Conservation (phyloP, 2,113 vertebrate genomes). For the Nettapus auritus region DNA sequence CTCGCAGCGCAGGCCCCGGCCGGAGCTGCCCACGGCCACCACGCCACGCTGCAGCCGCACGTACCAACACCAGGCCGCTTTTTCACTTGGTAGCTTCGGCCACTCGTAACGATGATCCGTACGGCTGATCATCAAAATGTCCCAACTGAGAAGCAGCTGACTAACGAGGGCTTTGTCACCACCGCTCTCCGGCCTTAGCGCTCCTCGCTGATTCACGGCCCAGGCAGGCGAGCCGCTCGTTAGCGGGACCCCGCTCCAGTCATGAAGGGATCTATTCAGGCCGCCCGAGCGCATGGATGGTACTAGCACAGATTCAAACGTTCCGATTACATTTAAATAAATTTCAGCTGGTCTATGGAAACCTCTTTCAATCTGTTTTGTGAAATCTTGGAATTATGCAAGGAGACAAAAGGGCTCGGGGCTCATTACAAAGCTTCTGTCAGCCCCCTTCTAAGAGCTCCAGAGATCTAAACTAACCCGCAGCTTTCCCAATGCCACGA, state of each 20-base stretch:
- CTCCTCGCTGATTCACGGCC: neutral
- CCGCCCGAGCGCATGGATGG: neutral
- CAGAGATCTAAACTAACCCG: slow-evolving; percentile 38
- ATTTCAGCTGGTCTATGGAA: slow-evolving; percentile 29
- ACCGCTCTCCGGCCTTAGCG: accelerated
- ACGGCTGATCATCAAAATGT: neutral
- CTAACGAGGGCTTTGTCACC: neutral
- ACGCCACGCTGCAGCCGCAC: neutral
- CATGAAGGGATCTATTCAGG: neutral
- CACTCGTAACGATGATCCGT: neutral
- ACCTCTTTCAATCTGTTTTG: slow-evolving; percentile 5
- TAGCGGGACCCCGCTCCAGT: neutral
- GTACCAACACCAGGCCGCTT: neutral
- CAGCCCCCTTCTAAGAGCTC: slow-evolving; percentile 1
- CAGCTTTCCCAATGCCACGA: neutral
- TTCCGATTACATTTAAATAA: slow-evolving; percentile 32
- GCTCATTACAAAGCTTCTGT: slow-evolving; percentile 28
- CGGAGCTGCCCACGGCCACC: neutral
- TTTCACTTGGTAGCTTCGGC: neutral
- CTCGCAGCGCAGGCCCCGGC: neutral
- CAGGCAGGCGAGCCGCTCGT: neutral
- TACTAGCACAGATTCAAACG: neutral
- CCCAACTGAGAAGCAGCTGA: neutral
- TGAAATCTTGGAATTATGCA: slow-evolving; percentile 13
- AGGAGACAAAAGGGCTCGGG: slow-evolving; percentile 23